phyloP scores from a whole-genome alignment of 2,797 vertebrate species.

The Bucorvus abyssinicus region DNA sequence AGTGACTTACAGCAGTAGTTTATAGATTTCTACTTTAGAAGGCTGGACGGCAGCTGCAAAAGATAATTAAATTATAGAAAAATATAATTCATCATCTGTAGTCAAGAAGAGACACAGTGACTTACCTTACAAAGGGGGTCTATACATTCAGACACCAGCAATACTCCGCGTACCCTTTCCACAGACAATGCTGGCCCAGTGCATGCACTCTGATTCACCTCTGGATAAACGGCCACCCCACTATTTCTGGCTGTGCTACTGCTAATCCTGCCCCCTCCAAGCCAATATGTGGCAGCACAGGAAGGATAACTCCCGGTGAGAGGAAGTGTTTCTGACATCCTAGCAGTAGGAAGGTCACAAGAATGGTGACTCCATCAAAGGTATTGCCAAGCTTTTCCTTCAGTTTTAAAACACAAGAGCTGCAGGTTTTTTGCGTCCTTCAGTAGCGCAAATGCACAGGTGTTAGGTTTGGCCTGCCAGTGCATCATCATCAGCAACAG shows the following conservation, averaged over 20 bases:
- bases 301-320: background rate
- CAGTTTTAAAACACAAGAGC: background rate
- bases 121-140: background rate
- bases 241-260: background rate
- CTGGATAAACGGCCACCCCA: background rate
- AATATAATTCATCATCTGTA: background rate
- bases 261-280: background rate
- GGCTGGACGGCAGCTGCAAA: background rate
- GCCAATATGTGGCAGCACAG: background rate
- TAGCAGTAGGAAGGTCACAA: background rate
- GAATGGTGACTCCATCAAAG: background rate
- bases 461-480: background rate
- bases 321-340: constrained; percentile 15
- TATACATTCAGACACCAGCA: background rate
- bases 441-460: background rate
- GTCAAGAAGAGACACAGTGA: background rate
- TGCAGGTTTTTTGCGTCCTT: background rate
- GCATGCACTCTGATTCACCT: background rate
- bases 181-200: background rate
- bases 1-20: constrained; percentile 31
- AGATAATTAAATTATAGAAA: background rate
- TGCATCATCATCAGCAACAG: background rate
- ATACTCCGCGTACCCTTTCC: background rate
- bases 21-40: background rate
- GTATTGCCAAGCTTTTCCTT: background rate